A percentile compares a stretch with the other conserved stretches of the same genome.
These are phyloP conservation scores for Lipophrys pholis DNA, from an alignment of 2,113 vertebrate species.

Conservation along the genomic window DNA sequence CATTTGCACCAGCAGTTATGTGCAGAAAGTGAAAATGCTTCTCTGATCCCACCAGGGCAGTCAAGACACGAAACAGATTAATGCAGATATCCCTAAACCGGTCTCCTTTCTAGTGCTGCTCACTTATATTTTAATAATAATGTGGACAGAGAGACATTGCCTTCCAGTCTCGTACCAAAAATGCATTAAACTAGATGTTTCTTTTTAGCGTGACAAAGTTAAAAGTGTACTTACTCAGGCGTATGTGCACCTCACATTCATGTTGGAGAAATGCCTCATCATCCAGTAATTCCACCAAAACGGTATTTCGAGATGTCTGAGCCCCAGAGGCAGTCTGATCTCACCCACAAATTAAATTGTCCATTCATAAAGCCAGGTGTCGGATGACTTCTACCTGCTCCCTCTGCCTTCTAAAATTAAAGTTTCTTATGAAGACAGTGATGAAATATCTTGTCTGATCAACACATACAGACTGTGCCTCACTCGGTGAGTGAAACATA, in stretches of 20 bases:
- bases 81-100: slow-evolving; percentile 9
- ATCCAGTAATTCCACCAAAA: slow-evolving; percentile 47
- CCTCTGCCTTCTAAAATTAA: background rate
- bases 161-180: background rate
- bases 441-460: background rate
- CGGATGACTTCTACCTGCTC: slow-evolving; percentile 47
- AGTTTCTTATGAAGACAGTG: background rate
- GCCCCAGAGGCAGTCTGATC: slow-evolving; percentile 49
- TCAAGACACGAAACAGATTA: slow-evolving; percentile 6
- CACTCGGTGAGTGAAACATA: slow-evolving; percentile 14
- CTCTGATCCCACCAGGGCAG: background rate
- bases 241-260: slow-evolving; percentile 26
- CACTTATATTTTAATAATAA: background rate
- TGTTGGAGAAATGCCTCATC: slow-evolving; percentile 16
- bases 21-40: background rate
- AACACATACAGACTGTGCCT: background rate
- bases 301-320: slow-evolving; percentile 7
- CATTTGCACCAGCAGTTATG: background rate
- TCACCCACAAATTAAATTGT: slow-evolving; percentile 48
- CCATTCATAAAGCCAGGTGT: slow-evolving; percentile 62
- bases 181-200: background rate
- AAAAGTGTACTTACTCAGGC: slow-evolving; percentile 39
- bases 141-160: background rate
- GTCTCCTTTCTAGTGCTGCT: background rate
- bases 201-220: background rate